A percentile compares a stretch with the other conserved stretches of the same genome.
Conservation (phyloP, 2,888 invertebrate species). For the Melipona beecheii region DNA sequence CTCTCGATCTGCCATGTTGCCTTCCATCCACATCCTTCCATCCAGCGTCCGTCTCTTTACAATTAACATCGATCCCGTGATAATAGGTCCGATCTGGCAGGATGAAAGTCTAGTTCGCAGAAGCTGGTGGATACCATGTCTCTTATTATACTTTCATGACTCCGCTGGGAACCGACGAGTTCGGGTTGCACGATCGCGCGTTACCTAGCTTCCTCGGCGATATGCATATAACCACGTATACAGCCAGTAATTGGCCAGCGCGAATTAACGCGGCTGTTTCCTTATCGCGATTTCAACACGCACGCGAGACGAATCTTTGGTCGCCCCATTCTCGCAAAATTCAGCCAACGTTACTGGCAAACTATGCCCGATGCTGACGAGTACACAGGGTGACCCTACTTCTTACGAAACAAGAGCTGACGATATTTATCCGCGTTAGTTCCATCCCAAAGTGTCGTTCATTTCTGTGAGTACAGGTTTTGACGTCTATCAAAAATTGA, state of each 20-base stretch:
- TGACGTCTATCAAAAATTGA: no score
- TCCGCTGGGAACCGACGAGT: slow-evolving; percentile 52
- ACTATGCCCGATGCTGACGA: background rate
- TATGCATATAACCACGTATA: slow-evolving; percentile 37
- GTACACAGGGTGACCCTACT: no score
- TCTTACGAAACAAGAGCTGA: no score
- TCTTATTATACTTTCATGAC: slow-evolving; percentile 52
- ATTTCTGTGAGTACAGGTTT: no score
- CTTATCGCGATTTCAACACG: slow-evolving; percentile 23
- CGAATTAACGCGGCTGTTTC: slow-evolving; percentile 40
- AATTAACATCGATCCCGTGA: slow-evolving; percentile 51
- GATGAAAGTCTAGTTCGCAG: slow-evolving; percentile 47
- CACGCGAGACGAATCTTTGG: background rate
- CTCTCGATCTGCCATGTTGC: background rate
- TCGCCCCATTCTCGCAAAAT: background rate
- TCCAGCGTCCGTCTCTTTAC: slow-evolving; percentile 17
- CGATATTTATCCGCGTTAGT: no score
- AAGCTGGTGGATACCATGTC: background rate
- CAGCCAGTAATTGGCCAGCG: slow-evolving; percentile 53
- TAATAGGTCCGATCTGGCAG: slow-evolving; percentile 33
- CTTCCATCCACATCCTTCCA: background rate
- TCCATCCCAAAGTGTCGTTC: no score
- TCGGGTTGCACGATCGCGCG: slow-evolving; percentile 2
- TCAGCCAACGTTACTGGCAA: background rate
- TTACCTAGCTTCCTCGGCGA: slow-evolving; percentile 20